A percentile compares a stretch with the other conserved stretches of the same genome.
Conservation (phyloP, 2,888 invertebrate genomes). For the Sarcophaga caerulescens region DNA sequence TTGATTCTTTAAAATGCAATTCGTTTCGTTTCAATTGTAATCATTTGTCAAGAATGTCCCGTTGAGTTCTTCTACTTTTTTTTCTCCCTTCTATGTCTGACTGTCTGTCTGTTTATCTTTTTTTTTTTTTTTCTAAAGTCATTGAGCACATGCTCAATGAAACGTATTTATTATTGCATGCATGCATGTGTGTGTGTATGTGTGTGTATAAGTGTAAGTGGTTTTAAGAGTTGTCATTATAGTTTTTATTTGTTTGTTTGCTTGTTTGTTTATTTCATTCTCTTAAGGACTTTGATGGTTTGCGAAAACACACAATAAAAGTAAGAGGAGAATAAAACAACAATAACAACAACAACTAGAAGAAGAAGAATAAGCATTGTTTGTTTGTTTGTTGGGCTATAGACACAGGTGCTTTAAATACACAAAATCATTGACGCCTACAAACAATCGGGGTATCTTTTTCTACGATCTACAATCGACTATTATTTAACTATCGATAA, state of each 20-base stretch:
- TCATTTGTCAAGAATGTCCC: constrained; percentile 58
- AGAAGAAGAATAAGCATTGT: too few species aligned
- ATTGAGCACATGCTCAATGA: constrained; percentile 3
- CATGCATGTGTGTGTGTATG: background rate
- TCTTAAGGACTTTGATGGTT: constrained; percentile 64
- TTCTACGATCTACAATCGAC: constrained; percentile 20
- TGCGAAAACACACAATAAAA: constrained; percentile 45
- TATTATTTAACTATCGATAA: constrained; percentile 17
- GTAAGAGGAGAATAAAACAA: too few species aligned
- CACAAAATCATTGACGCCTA: constrained; percentile 71
- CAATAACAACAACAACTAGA: too few species aligned
- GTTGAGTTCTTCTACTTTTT: constrained; percentile 57
- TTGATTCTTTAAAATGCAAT: background rate
- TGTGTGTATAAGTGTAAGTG: background rate
- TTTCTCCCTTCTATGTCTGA: constrained; percentile 5
- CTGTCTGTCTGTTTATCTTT: background rate
- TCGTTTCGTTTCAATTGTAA: constrained; percentile 42
- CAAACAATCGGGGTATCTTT: constrained; percentile 61
- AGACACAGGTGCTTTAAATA: constrained; percentile 71
- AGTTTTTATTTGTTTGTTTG: constrained; percentile 26
- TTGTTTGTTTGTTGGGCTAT: constrained; percentile 41
- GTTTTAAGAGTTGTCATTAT: constrained; percentile 37
- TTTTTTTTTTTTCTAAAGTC: background rate
- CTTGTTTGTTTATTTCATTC: background rate
- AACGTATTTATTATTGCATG: background rate